Conservation (phyloP, 2,797 vertebrate genomes). For the Leptoclinus maculatus region DNA sequence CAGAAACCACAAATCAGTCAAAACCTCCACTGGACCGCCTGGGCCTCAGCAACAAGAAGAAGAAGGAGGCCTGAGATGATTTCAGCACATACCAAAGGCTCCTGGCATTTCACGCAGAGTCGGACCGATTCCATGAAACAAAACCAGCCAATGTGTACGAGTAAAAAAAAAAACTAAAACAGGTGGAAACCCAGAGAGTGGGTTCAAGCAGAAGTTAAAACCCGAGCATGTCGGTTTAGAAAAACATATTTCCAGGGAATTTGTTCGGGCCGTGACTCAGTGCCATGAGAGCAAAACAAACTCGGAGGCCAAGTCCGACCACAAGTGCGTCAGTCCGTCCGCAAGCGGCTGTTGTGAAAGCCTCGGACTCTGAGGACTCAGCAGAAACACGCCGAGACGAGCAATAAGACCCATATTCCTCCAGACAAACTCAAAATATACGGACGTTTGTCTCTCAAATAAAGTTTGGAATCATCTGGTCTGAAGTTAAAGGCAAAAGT, state of each 20-base stretch:
- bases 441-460: neutral
- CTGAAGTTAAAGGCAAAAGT: too few relatives aligned
- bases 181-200: constrained; percentile 57
- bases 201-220: constrained; percentile 64
- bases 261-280: constrained; percentile 41
- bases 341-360: constrained; percentile 59
- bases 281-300: constrained; percentile 73
- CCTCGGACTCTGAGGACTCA: constrained; percentile 61
- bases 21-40: constrained; percentile 19
- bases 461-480: neutral
- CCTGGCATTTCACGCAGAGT: constrained; percentile 51
- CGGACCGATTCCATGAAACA: constrained; percentile 21
- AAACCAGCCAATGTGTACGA: constrained; percentile 10
- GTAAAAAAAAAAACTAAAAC: constrained; percentile 31
- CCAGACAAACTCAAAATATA: neutral
- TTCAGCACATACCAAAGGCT: constrained; percentile 63
- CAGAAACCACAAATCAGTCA: constrained; percentile 61
- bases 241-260: constrained; percentile 43
- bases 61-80: constrained; percentile 21
- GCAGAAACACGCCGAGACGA: constrained; percentile 5
- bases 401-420: neutral
- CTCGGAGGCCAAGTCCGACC: constrained; percentile 62
- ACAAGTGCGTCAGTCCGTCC: constrained; percentile 70
- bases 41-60: constrained; percentile 26
- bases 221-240: constrained; percentile 27